Percentiles rank a stretch among this genome's conserved stretches.
Conservation (phyloP, 1,140 invertebrate genomes). For the Sitobion miscanthi region DNA sequence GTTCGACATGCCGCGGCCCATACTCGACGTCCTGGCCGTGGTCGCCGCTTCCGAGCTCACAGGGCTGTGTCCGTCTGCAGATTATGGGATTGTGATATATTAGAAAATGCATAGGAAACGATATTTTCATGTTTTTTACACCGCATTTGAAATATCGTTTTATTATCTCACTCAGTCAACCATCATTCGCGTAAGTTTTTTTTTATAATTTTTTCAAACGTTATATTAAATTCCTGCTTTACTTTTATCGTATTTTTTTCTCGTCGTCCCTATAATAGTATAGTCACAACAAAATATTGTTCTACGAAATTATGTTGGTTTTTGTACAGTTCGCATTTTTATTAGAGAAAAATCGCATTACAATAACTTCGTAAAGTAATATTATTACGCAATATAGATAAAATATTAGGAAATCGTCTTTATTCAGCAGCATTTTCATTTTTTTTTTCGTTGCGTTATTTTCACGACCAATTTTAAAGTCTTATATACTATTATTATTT, state of each 20-base stretch:
- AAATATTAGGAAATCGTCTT: background rate
- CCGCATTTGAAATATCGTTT: background rate
- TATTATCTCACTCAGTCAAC: background rate
- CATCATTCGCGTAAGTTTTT: background rate
- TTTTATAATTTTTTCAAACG: background rate
- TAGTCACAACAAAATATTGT: background rate
- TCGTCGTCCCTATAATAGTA: background rate
- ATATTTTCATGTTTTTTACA: background rate
- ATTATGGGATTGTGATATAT: background rate
- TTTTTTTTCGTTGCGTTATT: background rate
- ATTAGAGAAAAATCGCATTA: background rate
- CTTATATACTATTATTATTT: too few species aligned
- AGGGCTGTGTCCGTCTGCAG: conserved; percentile 63
- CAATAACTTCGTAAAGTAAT: background rate
- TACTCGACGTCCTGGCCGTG: conserved; percentile 78
- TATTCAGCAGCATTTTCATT: background rate
- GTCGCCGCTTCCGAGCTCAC: conserved; percentile 81
- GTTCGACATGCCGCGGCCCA: conserved; percentile 64
- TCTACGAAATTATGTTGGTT: background rate
- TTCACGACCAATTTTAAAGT: background rate
- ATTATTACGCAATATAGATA: background rate
- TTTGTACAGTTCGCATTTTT: background rate
- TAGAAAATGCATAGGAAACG: background rate
- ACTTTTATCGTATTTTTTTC: background rate
- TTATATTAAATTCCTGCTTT: background rate